These are phyloP conservation scores for Fregetta grallaria DNA, from an alignment of 2,113 vertebrate genomes.

Conservation along the genomic window DNA sequence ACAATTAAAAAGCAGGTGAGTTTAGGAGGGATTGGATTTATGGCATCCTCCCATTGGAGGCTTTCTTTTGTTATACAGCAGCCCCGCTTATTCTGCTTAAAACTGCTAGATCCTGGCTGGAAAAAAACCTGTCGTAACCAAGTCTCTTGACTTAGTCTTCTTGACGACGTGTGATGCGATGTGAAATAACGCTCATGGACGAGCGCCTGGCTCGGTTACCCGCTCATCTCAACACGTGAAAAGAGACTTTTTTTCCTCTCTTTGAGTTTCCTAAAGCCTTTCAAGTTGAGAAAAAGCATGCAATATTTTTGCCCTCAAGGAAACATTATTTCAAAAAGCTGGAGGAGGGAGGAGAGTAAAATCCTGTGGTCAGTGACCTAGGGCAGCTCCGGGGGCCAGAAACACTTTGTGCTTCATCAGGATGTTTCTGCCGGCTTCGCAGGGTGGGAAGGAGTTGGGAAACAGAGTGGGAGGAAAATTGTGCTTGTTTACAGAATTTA, in stretches of 20 bases:
- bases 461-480: conserved; percentile 15
- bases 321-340: not conserved
- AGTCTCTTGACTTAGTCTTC: not conserved
- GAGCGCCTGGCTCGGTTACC: rapidly evolving
- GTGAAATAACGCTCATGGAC: rapidly evolving
- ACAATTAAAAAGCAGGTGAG: not conserved
- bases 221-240: rapidly evolving
- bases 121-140: not conserved
- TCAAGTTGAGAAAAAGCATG: rapidly evolving
- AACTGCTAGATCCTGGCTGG: not conserved
- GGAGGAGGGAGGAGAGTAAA: not conserved
- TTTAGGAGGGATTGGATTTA: not conserved
- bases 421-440: not conserved
- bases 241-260: not conserved
- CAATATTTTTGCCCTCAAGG: not conserved
- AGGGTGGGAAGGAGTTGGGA: not conserved
- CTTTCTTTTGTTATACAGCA: not conserved
- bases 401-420: not conserved
- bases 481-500: not conserved
- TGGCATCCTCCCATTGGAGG: rapidly evolving
- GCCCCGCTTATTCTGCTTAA: not conserved
- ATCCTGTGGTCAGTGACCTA: not conserved
- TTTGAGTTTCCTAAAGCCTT: not conserved
- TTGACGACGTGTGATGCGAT: not conserved
- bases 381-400: not conserved